These are phyloP conservation scores for Serranus cabrilla DNA, from an alignment of 2,797 vertebrate genomes.

Conservation along the genomic window DNA sequence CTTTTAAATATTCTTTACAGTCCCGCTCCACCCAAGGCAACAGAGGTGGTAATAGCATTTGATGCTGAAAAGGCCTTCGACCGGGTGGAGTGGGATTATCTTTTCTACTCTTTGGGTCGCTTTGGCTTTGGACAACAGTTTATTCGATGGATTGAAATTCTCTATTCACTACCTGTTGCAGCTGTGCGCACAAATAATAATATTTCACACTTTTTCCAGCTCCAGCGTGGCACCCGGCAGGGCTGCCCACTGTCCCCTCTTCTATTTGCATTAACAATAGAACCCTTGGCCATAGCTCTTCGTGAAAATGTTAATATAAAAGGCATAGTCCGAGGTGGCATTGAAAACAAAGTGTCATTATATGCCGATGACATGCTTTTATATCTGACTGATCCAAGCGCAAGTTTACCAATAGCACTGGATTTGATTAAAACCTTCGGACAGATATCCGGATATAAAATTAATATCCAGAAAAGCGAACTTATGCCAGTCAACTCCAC, in stretches of 20 bases:
- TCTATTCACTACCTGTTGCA: no score
- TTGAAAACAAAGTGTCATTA: not conserved
- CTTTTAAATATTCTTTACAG: not conserved
- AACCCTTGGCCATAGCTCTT: not conserved
- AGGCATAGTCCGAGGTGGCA: not conserved
- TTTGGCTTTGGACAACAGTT: conserved; percentile 15
- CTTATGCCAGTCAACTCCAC: not conserved
- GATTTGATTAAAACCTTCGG: not conserved
- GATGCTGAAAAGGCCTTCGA: not conserved
- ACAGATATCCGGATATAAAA: not conserved
- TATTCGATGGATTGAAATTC: no score
- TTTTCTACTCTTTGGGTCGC: conserved; percentile 2
- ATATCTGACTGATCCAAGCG: not conserved
- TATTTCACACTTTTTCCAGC: not conserved
- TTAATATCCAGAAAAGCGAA: not conserved
- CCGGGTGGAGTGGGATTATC: conserved; percentile 1
- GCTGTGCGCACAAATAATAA: not conserved
- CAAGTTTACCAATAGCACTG: not conserved
- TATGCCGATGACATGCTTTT: not conserved
- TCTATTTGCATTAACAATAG: not conserved
- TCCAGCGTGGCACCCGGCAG: not conserved
- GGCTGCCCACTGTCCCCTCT: not conserved
- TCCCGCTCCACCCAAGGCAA: not conserved
- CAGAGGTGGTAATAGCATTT: not conserved
- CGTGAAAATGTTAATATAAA: not conserved